Base-by-base conservation (phyloP, 2,113 vertebrate genomes). In the Zosterops lateralis region DNA sequence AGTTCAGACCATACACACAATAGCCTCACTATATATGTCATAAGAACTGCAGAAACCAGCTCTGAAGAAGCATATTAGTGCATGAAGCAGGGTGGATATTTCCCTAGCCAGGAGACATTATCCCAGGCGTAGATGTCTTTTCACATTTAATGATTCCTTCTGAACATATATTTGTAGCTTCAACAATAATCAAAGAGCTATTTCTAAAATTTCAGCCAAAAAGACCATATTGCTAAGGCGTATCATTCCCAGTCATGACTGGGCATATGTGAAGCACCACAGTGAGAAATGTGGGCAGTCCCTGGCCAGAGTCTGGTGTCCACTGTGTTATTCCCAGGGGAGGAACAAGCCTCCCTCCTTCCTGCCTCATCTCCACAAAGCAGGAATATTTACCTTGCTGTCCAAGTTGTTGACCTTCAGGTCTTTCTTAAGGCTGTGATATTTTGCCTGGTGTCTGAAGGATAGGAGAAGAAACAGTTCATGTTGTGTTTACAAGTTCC, bases 201-300 rank as follows among this genome's bases (percentile, higher is more conserved):
- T 57, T 92, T 56, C 66, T 54, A 9, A 77, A 77, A 20, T 44
- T 36, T 87, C 20, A 79, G 38, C 17, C 53, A 60, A 60, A 67
- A 82, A 29, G 31, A 61, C 18, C 1, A 0, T 25, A 36, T 31
- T 0, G 0, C n/a, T 48, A 28, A 80, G 36, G 34, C 48, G 9
- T 74, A 53, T 36, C 66, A 64, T 26, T 84, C 36, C 31, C n/a
- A 75, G 40, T 20, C 65, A 64, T 16, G 31, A 28, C 34, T n/a
- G 66, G 65, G 32, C 32, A 24, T 24, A 42, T 50, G 17, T 34
- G 36, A 87, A 92, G 48, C 16, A 81, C 7, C 22, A 25, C 34
- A n/a, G 50, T 56, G 50, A 77, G 86, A 86, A 72, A 38, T 1
- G 1, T 40, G 53, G 32, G 19, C 14, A 70, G 8, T 14, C 9